Evolutionary conservation across 1,140 invertebrate genomes (phyloP).

Genomic region (Sinella curviseta): DNA sequence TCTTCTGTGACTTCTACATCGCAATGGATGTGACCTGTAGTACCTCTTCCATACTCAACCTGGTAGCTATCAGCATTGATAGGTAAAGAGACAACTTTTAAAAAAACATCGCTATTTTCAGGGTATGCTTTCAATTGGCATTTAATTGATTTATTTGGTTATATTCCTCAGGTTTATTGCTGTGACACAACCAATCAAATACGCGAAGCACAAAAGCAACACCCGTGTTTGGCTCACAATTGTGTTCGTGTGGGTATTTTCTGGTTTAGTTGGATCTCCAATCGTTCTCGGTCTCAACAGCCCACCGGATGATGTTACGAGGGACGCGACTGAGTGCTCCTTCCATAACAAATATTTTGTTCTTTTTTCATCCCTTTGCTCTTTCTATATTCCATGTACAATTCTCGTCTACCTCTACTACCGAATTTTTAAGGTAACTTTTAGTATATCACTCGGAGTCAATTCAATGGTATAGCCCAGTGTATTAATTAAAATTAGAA

Average conservation of each 20-base stretch:
- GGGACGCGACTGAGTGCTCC: constrained; percentile 76
- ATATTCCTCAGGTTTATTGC: constrained; percentile 86
- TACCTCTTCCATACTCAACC: constrained; percentile 97
- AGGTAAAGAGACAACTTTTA: constrained; percentile 70
- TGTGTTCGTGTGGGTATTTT: constrained; percentile 93
- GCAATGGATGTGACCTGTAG: constrained; percentile 98
- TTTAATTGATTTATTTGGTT: not conserved
- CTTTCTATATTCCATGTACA: constrained; percentile 98
- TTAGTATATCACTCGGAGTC: constrained; percentile 37
- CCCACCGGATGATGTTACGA: constrained; percentile 64
- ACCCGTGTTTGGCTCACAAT: constrained; percentile 92
- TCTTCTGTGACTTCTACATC: constrained; percentile 97
- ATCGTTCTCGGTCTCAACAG: constrained; percentile 94
- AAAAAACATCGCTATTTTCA: not conserved
- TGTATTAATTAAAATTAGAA: too few species aligned
- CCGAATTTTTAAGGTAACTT: constrained; percentile 89
- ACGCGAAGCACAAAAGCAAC: constrained; percentile 97
- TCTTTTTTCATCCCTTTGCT: constrained; percentile 94
- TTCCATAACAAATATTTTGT: constrained; percentile 99
- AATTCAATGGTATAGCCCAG: not conserved
- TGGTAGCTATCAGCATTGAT: constrained; percentile 98
- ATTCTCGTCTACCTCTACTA: constrained; percentile 99
- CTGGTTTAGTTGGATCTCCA: constrained; percentile 92
- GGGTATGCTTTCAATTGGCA: not conserved
- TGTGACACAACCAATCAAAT: constrained; percentile 97